A percentile compares a stretch with the other conserved stretches of the same genome.
These are phyloP conservation scores for Cyprinodon variegatus DNA, from an alignment of 2,113 vertebrate species.

Conservation along the genomic window DNA sequence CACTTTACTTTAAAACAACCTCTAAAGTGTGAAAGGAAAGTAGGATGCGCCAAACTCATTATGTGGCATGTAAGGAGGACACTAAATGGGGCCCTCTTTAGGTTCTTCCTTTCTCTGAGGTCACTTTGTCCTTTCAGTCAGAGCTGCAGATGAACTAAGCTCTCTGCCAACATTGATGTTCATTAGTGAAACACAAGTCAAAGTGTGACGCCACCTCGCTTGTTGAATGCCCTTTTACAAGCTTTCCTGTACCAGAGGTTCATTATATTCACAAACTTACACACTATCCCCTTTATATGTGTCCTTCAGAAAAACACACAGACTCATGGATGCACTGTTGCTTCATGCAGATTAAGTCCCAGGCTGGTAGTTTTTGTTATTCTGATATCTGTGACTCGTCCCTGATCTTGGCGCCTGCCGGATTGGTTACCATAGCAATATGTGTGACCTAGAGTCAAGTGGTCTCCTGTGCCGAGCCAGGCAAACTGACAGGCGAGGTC, in stretches of 20 bases:
- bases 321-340: constrained; percentile 22
- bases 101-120: constrained; percentile 51
- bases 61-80: constrained; percentile 34
- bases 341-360: constrained; percentile 52
- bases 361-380: constrained; percentile 50
- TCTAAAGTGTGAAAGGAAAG: constrained; percentile 41
- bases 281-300: constrained; percentile 15
- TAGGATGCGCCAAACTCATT: constrained; percentile 55
- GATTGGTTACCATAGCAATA: constrained; percentile 67
- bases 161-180: constrained; percentile 55
- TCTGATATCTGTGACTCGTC: constrained; percentile 53
- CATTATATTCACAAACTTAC: constrained; percentile 49
- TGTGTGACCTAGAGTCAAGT: constrained; percentile 72
- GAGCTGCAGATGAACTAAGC: constrained; percentile 57
- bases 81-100: constrained; percentile 50
- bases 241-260: constrained; percentile 39
- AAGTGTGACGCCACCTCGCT: constrained; percentile 56
- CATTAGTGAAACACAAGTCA: constrained; percentile 67
- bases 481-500: constrained; percentile 61
- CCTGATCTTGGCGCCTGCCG: constrained; percentile 55
- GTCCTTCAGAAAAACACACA: constrained; percentile 30
- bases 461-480: constrained; percentile 58
- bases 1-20: constrained; percentile 58
- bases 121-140: constrained; percentile 64
- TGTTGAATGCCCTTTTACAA: constrained; percentile 50